Percentiles rank a stretch among this genome's conserved stretches.
Evolutionary conservation across 2,113 vertebrate genomes (phyloP).

Genomic region (Apaloderma vittatum): DNA sequence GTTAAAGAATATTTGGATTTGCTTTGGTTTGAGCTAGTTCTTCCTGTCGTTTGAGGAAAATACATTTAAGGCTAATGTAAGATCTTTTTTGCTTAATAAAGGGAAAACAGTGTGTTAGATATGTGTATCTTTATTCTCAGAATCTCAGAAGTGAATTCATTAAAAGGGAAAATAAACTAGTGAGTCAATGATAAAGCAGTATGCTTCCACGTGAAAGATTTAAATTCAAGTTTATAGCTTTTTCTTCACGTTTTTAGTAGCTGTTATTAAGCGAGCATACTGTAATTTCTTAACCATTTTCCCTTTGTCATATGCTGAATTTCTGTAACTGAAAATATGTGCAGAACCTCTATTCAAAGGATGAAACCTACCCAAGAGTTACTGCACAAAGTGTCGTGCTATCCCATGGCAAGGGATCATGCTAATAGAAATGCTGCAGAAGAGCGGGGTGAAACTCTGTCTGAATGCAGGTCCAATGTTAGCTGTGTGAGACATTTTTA

Average conservation of each 20-base stretch:
- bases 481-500: not conserved
- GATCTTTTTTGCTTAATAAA: conserved; percentile 10
- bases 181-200: not conserved
- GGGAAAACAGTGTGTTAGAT: not conserved
- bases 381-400: not conserved
- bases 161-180: not conserved
- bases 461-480: not conserved
- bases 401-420: not conserved
- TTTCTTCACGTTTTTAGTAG: not conserved
- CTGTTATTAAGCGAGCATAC: not conserved
- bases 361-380: not conserved
- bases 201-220: not conserved
- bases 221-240: not conserved
- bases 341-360: not conserved
- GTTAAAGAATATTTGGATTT: conserved; percentile 10
- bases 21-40: not conserved
- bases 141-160: conserved; percentile 23
- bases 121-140: conserved; percentile 6
- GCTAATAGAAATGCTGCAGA: not conserved
- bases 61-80: conserved; percentile 5
- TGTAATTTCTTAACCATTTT: not conserved
- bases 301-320: not conserved
- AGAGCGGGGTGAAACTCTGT: not conserved
- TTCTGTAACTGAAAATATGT: not conserved
- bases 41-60: conserved; percentile 16